phyloP scores from a whole-genome alignment of 30 jellyfish, hydroid and myxozoan genomes.

The Aurelia aurita complex sp. Pacific region DNA sequence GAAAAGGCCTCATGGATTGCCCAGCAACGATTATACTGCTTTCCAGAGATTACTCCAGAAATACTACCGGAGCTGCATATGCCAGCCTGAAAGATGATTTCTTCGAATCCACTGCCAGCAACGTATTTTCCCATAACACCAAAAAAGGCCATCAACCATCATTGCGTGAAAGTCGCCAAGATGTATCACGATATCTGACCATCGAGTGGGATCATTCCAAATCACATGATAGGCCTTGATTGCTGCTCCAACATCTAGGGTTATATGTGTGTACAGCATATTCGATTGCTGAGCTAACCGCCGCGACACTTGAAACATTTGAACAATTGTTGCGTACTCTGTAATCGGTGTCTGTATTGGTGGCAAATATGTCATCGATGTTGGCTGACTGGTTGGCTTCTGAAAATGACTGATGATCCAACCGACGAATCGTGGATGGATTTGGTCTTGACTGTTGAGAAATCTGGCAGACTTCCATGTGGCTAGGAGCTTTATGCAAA shows the following conservation, averaged over 20 bases:
- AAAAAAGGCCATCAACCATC: background rate
- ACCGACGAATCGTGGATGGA: too few species aligned
- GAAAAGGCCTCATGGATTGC: conserved; percentile 36
- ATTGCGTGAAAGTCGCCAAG: background rate
- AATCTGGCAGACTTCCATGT: too few species aligned
- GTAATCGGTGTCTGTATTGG: too few species aligned
- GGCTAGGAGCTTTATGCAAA: too few species aligned
- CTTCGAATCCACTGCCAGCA: conserved; percentile 4
- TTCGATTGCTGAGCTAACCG: too few species aligned
- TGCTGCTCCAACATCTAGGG: conserved; percentile 2
- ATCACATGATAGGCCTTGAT: conserved; percentile 5
- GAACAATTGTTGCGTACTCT: too few species aligned
- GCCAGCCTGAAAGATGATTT: conserved; percentile 27
- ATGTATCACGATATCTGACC: background rate
- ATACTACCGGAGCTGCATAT: conserved; percentile 44
- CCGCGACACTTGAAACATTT: too few species aligned
- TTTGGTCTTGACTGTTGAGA: too few species aligned
- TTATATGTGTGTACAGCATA: too few species aligned
- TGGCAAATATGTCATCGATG: too few species aligned
- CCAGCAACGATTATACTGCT: conserved; percentile 50
- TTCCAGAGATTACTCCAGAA: conserved; percentile 9
- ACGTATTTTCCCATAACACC: conserved; percentile 11
- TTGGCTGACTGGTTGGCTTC: too few species aligned
- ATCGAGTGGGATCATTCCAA: conserved; percentile 8
- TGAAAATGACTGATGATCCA: too few species aligned